Evolutionary conservation across 2,113 vertebrate species (phyloP).

Genomic region (Eurypyga helias): DNA sequence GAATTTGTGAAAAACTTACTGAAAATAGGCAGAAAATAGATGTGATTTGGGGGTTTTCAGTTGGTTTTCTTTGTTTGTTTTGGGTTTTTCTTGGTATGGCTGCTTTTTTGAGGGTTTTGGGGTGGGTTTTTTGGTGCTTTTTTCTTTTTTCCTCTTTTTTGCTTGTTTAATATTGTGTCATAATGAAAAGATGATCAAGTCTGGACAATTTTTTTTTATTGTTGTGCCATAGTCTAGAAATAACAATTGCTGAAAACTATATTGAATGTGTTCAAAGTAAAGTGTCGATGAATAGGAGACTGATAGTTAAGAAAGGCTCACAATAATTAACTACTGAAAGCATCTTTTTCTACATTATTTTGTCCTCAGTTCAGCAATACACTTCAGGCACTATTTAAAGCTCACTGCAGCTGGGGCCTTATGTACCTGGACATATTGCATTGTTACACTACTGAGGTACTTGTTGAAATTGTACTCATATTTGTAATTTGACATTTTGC

Average conservation of each 20-base stretch:
- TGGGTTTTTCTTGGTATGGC: fast-evolving
- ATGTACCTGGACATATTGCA: no score
- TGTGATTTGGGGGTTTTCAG: fast-evolving
- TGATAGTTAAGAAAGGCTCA: background rate
- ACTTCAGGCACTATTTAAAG: background rate
- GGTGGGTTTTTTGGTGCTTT: background rate
- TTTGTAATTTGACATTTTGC: background rate
- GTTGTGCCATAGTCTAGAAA: background rate
- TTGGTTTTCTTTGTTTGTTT: background rate
- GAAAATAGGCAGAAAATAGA: background rate
- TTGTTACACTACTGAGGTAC: background rate
- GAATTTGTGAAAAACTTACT: background rate
- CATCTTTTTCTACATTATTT: background rate
- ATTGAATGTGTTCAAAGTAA: background rate
- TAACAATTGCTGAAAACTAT: background rate
- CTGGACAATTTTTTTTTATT: background rate
- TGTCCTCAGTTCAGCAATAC: background rate
- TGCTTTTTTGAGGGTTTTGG: no score
- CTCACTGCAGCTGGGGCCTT: background rate
- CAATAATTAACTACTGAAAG: background rate
- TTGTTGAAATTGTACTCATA: background rate
- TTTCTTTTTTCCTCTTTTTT: background rate
- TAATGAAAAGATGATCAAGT: background rate
- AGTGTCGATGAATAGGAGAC: background rate
- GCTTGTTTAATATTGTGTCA: background rate